Evolutionary conservation across 2,888 invertebrate genomes (phyloP), one percentile per base, ranked within the genome.

Genomic region (Cotesia congregata): DNA sequence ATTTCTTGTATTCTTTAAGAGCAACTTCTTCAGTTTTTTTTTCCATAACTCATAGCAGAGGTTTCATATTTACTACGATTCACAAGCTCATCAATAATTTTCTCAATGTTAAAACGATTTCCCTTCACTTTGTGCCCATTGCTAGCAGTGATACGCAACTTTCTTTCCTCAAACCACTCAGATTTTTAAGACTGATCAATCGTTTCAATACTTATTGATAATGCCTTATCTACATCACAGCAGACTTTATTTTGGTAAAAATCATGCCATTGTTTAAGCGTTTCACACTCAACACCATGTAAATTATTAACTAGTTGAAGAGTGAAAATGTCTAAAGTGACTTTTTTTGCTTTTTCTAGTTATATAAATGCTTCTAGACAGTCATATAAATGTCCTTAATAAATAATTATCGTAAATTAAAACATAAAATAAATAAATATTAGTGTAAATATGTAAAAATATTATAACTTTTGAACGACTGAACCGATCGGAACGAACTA

Each of bases 131-230:
- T 81, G 39, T 80, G 67, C 6, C 75, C 75, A 78, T 77, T 80
- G 77, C 82, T 82, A 12, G 80, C 81, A 30, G 77, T 82, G 50
- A 82, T 79, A 60, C 78, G 50, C 12, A 78, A 20, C 67, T 41
- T 75, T 69, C 77, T 73, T 59, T 80, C 64, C 71, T 76, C 68
- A 69, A 61, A 80, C 79, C 76, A 80, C 30, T 78, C 72, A 9
- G 30, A 7, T 41, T 20, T 75, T 30, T 79, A 60, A n/a, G 77
- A 76, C 64, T 81, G 79, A 65, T 61, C 12, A 68, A 79, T 74
- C n/a, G 81, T 81, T 74, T 41, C 15, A 72, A 79, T 65, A 59
- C 79, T 50, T n/a, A 81, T 78, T 30, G 62, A 50, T 65, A 78
- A 38, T 68, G 60, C 75, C 62, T 59, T 20, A 39, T 65, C 20